Base-by-base conservation (phyloP, 2,888 invertebrate species). In the Lingula anatina region DNA sequence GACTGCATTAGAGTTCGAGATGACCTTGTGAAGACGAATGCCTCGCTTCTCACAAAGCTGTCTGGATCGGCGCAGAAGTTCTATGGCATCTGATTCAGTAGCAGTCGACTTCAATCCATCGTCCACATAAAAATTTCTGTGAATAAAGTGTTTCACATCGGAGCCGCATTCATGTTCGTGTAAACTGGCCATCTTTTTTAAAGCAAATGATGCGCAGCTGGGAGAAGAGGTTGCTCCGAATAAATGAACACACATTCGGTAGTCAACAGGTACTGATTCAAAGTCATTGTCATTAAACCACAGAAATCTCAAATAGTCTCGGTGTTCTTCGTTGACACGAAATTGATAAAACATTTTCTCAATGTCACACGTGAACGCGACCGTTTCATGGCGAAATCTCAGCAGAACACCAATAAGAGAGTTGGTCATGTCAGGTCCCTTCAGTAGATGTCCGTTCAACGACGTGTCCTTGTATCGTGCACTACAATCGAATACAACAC, bases 221-320 rank as follows among this genome's bases (percentile, higher is more conserved):
- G 60, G 55, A 1, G 60, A 60, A 0, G 55, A 59, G 2, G 38
- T 44, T 9, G 55, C 56, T 1, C 53, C 53, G 44, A 60, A 56
- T 21, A 56, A 21, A 44, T 56, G 53, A 9, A 53, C 53, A 2
- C 7, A 51, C 56, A 60, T 58, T 4, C 56, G 23, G 36, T 41
- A 58, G 4, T 53, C 53, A n/a, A n/a, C n/a, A n/a, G n/a, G n/a
- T n/a, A 44, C 26, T 7, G 48, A 43, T 3, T 50, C 41, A 12
- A 7, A 12, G 12, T 31, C 12, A 15, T 44, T 21, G 21, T 43
- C 38, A 23, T 21, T 7, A 12, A n/a, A 49, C 50, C 59, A 54
- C 2, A 54, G 31, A 42, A 57, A 57, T 20, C 55, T 3, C n/a
- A 59, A 25, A 35, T 38, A 52, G 31, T 59, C 48, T 20, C 50